These are phyloP conservation scores for Meliscaeva auricollis DNA, from an alignment of 2,888 invertebrate genomes.

Conservation along the genomic window DNA sequence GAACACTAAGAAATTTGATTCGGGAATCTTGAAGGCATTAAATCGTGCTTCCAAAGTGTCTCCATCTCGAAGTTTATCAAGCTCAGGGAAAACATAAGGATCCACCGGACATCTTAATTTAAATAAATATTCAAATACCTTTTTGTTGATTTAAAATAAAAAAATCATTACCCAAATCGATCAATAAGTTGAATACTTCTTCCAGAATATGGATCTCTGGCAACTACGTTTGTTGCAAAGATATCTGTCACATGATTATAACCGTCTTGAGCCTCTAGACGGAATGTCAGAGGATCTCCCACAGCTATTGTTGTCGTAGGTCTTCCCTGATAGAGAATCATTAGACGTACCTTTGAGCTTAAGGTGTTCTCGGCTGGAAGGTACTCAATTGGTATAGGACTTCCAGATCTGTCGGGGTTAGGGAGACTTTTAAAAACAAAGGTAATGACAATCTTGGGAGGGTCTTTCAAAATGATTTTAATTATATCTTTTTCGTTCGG, in stretches of 20 bases:
- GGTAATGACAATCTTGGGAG: slow-evolving; percentile 38
- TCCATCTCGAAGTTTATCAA: slow-evolving; percentile 93
- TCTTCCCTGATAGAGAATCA: slow-evolving; percentile 94
- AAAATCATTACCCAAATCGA: slow-evolving; percentile 89
- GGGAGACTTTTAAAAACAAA: slow-evolving; percentile 83
- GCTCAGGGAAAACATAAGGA: slow-evolving; percentile 95
- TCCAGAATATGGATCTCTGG: slow-evolving; percentile 96
- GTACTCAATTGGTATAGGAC: slow-evolving; percentile 96
- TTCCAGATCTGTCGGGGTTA: slow-evolving; percentile 90
- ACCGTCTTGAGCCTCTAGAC: slow-evolving; percentile 94
- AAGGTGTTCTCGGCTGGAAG: slow-evolving; percentile 95
- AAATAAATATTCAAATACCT: background rate
- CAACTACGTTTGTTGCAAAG: slow-evolving; percentile 96
- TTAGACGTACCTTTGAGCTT: slow-evolving; percentile 93
- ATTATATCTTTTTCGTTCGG: background rate
- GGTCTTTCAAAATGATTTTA: slow-evolving; percentile 61
- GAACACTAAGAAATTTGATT: slow-evolving; percentile 96
- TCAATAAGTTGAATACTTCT: slow-evolving; percentile 95
- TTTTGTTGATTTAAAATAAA: background rate
- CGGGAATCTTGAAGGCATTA: slow-evolving; percentile 97
- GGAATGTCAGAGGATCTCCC: slow-evolving; percentile 95
- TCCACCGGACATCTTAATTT: slow-evolving; percentile 93
- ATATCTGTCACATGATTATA: slow-evolving; percentile 95
- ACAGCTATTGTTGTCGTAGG: slow-evolving; percentile 97
- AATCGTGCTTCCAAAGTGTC: slow-evolving; percentile 96